phyloP scores from a whole-genome alignment of 2,888 invertebrate genomes.

The Linnaemya vulpina region DNA sequence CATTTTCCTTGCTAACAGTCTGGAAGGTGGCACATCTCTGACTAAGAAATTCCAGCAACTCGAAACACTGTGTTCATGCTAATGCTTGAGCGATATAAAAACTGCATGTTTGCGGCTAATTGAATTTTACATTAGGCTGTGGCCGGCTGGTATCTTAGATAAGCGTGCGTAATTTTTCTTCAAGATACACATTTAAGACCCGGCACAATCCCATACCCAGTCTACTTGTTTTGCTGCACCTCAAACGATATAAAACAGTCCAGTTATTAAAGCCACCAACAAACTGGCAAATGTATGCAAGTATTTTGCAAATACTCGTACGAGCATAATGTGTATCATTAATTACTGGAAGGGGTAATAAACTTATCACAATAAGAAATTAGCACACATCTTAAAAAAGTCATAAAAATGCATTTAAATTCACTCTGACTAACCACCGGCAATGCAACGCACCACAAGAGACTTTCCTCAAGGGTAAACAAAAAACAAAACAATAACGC shows the following conservation, averaged over 20 bases:
- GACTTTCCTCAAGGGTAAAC: constrained; percentile 42
- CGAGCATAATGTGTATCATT: constrained; percentile 68
- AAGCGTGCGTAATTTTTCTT: constrained; percentile 71
- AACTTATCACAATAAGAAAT: constrained; percentile 73
- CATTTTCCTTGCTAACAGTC: too few species aligned
- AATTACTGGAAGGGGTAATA: constrained; percentile 70
- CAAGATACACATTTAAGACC: constrained; percentile 58
- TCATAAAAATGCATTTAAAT: constrained; percentile 70
- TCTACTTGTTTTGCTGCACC: constrained; percentile 37
- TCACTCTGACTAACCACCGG: constrained; percentile 34
- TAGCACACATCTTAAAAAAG: constrained; percentile 70
- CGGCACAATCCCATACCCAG: constrained; percentile 32
- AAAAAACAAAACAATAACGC: background rate
- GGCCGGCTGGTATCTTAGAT: constrained; percentile 67
- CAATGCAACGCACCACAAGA: background rate
- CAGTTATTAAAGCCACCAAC: constrained; percentile 12
- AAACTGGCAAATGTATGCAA: background rate
- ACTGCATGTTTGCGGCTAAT: constrained; percentile 66
- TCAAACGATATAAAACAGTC: constrained; percentile 3
- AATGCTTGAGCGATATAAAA: constrained; percentile 25
- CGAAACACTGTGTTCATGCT: background rate
- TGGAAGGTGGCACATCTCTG: constrained; percentile 31
- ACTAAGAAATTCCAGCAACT: background rate
- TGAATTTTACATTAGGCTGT: constrained; percentile 67
- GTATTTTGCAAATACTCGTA: constrained; percentile 1